phyloP scores from a whole-genome alignment of 1,140 invertebrate species.

The Drosophila seguyi region DNA sequence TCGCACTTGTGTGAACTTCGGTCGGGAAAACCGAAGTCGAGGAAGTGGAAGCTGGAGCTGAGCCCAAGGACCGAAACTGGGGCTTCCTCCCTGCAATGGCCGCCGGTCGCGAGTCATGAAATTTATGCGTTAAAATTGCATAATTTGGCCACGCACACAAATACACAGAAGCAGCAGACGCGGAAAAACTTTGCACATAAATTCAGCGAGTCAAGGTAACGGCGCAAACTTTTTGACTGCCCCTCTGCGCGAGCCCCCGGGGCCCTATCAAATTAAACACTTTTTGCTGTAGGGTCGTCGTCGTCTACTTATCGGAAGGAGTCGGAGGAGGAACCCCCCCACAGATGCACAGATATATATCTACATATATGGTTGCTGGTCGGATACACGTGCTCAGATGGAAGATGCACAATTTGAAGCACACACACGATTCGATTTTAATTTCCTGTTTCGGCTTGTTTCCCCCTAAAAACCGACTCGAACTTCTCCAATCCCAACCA shows the following conservation, averaged over 20 bases:
- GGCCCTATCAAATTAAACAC: conserved; percentile 75
- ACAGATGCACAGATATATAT: conserved; percentile 25
- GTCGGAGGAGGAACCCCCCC: background rate
- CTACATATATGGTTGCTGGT: conserved; percentile 3
- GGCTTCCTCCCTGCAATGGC: conserved; percentile 40
- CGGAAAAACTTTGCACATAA: conserved; percentile 73
- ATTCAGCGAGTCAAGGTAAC: conserved; percentile 79
- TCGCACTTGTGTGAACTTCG: conserved; percentile 54
- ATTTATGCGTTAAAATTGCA: conserved; percentile 83
- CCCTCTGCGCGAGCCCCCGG: conserved; percentile 32
- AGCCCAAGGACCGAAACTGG: conserved; percentile 11
- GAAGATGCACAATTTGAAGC: conserved; percentile 33
- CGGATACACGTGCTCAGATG: conserved; percentile 20
- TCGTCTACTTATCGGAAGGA: conserved; percentile 53
- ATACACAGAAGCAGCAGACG: conserved; percentile 23
- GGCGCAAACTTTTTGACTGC: conserved; percentile 67
- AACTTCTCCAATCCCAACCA: conserved; percentile 4
- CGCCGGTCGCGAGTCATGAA: conserved; percentile 62
- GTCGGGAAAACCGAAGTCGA: conserved; percentile 4
- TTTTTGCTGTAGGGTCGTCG: conserved; percentile 33
- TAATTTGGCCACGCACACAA: conserved; percentile 56
- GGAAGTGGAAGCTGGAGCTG: conserved; percentile 19
- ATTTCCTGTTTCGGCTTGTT: conserved; percentile 72
- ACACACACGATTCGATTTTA: conserved; percentile 69
- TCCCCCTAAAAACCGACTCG: conserved; percentile 20